These are phyloP conservation scores for Apostichopus leukothele DNA, from an alignment of 53 echinoderm and acorn worm genomes.

Conservation along the genomic window DNA sequence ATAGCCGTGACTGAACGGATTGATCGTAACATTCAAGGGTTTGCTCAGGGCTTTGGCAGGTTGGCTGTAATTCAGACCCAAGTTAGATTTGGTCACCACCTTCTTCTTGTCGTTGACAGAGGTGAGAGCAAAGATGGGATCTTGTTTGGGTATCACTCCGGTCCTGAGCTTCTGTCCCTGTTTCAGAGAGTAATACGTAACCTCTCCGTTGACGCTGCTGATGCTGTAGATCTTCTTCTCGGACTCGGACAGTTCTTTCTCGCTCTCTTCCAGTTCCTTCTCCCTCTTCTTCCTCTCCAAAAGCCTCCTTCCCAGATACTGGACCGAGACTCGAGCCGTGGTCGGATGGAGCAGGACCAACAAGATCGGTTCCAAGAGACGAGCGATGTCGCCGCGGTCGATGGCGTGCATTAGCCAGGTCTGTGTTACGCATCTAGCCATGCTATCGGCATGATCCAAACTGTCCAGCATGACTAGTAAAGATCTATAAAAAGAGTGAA, in stretches of 20 bases:
- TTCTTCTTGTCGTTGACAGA: constrained; percentile 92
- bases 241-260: constrained; percentile 59
- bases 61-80: constrained; percentile 74
- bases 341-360: constrained; percentile 93
- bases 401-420: constrained; percentile 96
- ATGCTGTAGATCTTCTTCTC: constrained; percentile 94
- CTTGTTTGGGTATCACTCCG: constrained; percentile 76
- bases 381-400: constrained; percentile 91
- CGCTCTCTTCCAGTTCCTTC: constrained; percentile 56
- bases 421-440: constrained; percentile 83
- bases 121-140: constrained; percentile 90
- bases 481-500: constrained; percentile 59
- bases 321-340: constrained; percentile 88
- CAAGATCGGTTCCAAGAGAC: constrained; percentile 91
- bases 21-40: constrained; percentile 90
- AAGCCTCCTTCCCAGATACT: constrained; percentile 74
- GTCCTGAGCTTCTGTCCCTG: constrained; percentile 80
- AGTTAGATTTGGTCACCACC: constrained; percentile 79
- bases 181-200: constrained; percentile 86
- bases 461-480: constrained; percentile 89
- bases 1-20: constrained; percentile 81
- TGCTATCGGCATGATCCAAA: constrained; percentile 86
- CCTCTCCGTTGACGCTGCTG: constrained; percentile 84
- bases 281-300: constrained; percentile 58
- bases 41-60: constrained; percentile 79